phyloP scores from a whole-genome alignment of 1,140 invertebrate species.

The Belonocnema kinseyi region DNA sequence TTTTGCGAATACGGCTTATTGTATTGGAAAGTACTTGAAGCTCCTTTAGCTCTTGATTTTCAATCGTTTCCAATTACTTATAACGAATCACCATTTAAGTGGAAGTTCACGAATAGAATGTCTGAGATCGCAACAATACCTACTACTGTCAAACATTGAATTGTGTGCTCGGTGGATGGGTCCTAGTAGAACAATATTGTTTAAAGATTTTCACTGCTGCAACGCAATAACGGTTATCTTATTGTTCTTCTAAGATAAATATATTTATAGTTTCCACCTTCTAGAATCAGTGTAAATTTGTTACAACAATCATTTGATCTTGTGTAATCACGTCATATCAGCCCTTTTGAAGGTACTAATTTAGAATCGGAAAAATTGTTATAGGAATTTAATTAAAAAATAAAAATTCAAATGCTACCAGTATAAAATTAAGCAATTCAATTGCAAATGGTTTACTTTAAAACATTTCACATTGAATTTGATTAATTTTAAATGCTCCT shows the following conservation, averaged over 20 bases:
- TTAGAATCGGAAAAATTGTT: too few relatives aligned
- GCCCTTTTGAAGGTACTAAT: too few relatives aligned
- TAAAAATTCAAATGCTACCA: too few relatives aligned
- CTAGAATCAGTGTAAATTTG: too few relatives aligned
- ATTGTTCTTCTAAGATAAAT: background rate
- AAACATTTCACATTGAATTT: too few relatives aligned
- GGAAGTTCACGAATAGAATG: background rate
- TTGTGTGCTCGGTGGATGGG: background rate
- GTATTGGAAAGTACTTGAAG: slow-evolving; percentile 5
- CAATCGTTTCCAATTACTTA: slow-evolving; percentile 27
- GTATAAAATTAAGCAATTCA: too few relatives aligned
- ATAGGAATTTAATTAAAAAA: too few relatives aligned
- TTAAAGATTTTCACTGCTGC: slow-evolving; percentile 5
- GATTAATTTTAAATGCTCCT: too few relatives aligned
- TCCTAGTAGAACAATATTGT: slow-evolving; percentile 15
- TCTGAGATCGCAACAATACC: slow-evolving; percentile 3
- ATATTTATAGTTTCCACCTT: too few relatives aligned
- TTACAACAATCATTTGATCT: too few relatives aligned
- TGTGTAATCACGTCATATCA: too few relatives aligned
- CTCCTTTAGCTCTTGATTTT: slow-evolving; percentile 5
- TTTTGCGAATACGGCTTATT: slow-evolving; percentile 9
- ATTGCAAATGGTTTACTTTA: too few relatives aligned
- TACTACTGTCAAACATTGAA: slow-evolving; percentile 25
- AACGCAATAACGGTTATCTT: slow-evolving; percentile 15
- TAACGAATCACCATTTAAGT: slow-evolving; percentile 28